Percentiles rank a stretch among this genome's conserved stretches.
phyloP scores from a whole-genome alignment of 2,113 vertebrate species.

The Pogonocichla stellata region DNA sequence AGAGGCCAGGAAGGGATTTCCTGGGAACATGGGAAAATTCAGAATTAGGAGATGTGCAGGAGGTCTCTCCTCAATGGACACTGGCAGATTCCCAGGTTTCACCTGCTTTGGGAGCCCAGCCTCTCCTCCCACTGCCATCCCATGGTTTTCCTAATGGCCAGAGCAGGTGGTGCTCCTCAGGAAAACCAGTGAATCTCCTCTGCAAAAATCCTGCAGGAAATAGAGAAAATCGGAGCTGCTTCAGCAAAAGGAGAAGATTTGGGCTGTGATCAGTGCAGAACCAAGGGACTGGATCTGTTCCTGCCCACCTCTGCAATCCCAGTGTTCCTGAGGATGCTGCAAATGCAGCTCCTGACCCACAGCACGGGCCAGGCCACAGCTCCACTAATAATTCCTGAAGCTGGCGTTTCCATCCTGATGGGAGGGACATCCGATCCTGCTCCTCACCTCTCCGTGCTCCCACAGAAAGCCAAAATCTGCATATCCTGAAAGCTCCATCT shows the following conservation, averaged over 20 bases:
- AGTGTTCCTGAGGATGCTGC: neutral
- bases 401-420: neutral
- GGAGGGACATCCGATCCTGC: neutral
- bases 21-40: neutral
- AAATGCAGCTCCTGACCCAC: neutral
- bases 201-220: neutral
- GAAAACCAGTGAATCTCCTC: neutral
- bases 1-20: neutral
- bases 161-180: neutral
- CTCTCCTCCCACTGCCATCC: neutral
- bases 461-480: neutral
- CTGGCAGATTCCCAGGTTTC: neutral
- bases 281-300: neutral
- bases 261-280: neutral
- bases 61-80: fast-evolving
- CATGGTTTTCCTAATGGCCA: neutral
- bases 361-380: neutral
- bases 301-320: neutral
- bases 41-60: neutral
- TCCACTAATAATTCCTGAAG: neutral
- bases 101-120: neutral
- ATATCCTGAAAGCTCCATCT: neutral
- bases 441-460: neutral
- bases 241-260: neutral
- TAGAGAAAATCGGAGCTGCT: neutral